phyloP scores from a whole-genome alignment of 2,888 invertebrate species.

The Nemapogon koenigi region DNA sequence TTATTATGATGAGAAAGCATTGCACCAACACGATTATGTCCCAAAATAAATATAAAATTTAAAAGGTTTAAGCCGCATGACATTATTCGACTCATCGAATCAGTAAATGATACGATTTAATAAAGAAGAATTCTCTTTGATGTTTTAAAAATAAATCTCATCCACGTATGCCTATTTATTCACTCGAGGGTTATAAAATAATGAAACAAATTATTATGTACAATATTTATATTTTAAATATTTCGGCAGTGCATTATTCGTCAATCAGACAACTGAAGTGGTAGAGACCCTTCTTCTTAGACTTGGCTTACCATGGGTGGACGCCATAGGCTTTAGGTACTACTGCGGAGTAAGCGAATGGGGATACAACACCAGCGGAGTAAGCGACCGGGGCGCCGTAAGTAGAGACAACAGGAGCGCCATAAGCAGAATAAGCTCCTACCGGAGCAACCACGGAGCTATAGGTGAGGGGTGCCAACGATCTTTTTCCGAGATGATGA shows the following conservation, averaged over 20 bases:
- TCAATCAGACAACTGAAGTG: constrained; percentile 17
- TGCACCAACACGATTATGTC: too few species aligned
- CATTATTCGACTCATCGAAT: too few species aligned
- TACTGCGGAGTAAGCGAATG: constrained; percentile 25
- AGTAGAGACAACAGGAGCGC: constrained; percentile 29
- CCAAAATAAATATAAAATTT: too few species aligned
- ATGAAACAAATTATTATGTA: background rate
- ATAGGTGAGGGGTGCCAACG: constrained; percentile 15
- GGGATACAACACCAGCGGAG: constrained; percentile 24
- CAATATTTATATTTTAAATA: constrained; percentile 19
- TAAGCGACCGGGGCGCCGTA: constrained; percentile 20
- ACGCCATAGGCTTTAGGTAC: constrained; percentile 36
- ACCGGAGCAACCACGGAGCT: constrained; percentile 29
- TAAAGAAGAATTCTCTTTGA: too few species aligned
- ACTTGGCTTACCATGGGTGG: constrained; percentile 33
- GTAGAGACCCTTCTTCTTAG: background rate
- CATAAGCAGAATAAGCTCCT: constrained; percentile 29
- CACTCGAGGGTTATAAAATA: too few species aligned
- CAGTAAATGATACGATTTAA: too few species aligned
- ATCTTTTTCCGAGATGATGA: constrained; percentile 45
- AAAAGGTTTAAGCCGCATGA: too few species aligned
- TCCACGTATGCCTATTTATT: too few species aligned
- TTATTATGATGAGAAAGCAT: too few species aligned
- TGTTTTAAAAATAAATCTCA: too few species aligned
- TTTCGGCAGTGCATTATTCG: constrained; percentile 27